Base-by-base conservation (phyloP, 2,888 invertebrate genomes). In the Agonum fuliginosum region DNA sequence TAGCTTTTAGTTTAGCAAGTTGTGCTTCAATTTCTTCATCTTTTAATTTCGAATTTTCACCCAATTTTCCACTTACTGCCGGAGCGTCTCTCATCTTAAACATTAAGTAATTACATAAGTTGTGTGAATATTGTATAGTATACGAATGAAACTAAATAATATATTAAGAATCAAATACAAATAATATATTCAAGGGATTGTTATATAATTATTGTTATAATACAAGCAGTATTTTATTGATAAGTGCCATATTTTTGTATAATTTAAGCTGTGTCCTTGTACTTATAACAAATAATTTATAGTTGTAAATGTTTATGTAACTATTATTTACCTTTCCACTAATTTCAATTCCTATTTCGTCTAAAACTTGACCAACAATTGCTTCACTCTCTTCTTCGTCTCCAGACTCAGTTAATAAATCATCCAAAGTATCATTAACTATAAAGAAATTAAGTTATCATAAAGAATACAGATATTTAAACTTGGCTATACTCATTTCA, bases 261-360 rank as follows among this genome's bases (percentile, higher is more conserved):
- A 34, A 4, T 34, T n/a, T n/a, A n/a, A n/a, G n/a, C n/a, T n/a
- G n/a, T n/a, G n/a, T n/a, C n/a, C n/a, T n/a, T n/a, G n/a, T n/a
- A n/a, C n/a, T n/a, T n/a, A 37, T 37, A 37, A 37, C 1, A 1
- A 10, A 37, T 37, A n/a, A 37, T 37, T n/a, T n/a, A 34, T 6
- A 37, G n/a, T n/a, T 3, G 1, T 37, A 14, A 48, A 48, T 10
- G 14, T 20, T 0, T 1, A 3, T 3, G 1, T 37, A 14, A 48
- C 12, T 10, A 3, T 20, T 0, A 34, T 2, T 58, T 62, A 75
- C 95, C 91, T 96, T 95, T 83, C 95, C 95, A 80, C 94, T 94
- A 80, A 97, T 93, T 87, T 98, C 97, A 86, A 98, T 97, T 80
- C 97, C 97, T 83, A 98, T 97, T 88, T 98, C 97, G 88, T 97